Evolutionary conservation across 2,113 vertebrate species (phyloP).

Genomic region (Oreocharis arfaki): DNA sequence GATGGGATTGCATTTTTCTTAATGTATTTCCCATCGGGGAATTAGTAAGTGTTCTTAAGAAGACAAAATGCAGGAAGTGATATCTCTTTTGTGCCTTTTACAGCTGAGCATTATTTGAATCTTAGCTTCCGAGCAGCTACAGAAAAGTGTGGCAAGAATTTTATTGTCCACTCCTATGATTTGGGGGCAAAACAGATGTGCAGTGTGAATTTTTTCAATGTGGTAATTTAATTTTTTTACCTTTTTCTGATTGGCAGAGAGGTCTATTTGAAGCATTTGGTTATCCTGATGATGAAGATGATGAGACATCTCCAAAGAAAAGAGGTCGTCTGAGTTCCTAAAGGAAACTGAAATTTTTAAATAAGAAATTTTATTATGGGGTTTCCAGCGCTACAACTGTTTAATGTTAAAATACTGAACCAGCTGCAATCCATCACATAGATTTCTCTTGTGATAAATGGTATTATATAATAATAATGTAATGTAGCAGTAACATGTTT

Average conservation of each 20-base stretch:
- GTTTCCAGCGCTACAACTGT: slow-evolving; percentile 76
- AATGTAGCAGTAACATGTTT: background rate
- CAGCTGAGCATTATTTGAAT: background rate
- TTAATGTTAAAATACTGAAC: slow-evolving; percentile 19
- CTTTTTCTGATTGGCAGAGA: slow-evolving; percentile 67
- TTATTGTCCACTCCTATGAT: background rate
- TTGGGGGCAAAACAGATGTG: background rate
- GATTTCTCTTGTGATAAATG: slow-evolving; percentile 58
- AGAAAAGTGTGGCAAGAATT: background rate
- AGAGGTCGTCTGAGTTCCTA: slow-evolving; percentile 88
- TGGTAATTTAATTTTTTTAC: background rate
- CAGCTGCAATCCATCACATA: slow-evolving; percentile 52
- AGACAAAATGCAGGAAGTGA: background rate
- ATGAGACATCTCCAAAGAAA: slow-evolving; percentile 85
- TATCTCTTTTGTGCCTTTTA: background rate
- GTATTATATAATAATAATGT: background rate
- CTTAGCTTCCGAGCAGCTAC: background rate
- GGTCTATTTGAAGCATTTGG: slow-evolving; percentile 88
- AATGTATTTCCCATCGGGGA: background rate
- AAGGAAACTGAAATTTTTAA: slow-evolving; percentile 35
- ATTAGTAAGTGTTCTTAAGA: background rate
- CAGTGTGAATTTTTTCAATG: background rate
- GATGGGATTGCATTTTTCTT: background rate
- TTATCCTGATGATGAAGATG: slow-evolving; percentile 89
- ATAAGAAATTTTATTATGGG: slow-evolving; percentile 41